These are phyloP conservation scores for Mus spretus DNA, from an alignment of 2,797 vertebrate species.

Conservation along the genomic window DNA sequence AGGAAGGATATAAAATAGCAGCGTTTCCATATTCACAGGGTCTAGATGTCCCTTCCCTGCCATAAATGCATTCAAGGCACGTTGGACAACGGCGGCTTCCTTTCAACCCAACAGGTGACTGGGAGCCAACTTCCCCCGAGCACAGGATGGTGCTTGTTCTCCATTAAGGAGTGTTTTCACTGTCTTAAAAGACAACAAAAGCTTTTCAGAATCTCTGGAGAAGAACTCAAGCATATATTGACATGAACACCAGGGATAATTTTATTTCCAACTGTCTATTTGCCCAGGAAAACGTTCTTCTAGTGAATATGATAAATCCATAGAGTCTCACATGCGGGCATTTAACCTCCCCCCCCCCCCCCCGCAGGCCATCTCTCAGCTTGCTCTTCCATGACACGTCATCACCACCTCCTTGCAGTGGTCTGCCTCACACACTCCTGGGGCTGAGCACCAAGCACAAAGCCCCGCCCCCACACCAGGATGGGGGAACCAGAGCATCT, in stretches of 20 bases:
- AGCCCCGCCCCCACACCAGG: fast-evolving
- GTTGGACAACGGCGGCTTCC: neutral
- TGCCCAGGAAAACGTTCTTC: slow-evolving; percentile 19
- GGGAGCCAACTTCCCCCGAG: slow-evolving; percentile 2
- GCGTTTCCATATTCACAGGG: slow-evolving; percentile 53
- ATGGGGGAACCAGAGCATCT: neutral
- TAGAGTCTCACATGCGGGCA: neutral
- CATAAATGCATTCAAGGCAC: neutral
- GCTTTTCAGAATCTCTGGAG: slow-evolving; percentile 31
- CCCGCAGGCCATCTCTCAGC: too few species aligned
- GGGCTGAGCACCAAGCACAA: neutral
- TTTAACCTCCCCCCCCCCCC: neutral
- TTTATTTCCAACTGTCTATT: slow-evolving; percentile 56
- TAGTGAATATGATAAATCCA: slow-evolving; percentile 41
- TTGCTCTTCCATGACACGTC: neutral
- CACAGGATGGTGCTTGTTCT: slow-evolving; percentile 28
- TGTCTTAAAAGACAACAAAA: slow-evolving; percentile 3
- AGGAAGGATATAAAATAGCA: slow-evolving; percentile 60
- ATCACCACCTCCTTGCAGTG: neutral
- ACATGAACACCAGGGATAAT: slow-evolving; percentile 27
- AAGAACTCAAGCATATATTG: slow-evolving; percentile 51
- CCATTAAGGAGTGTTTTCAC: slow-evolving; percentile 25
- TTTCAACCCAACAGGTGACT: slow-evolving; percentile 24
- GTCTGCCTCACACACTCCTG: neutral
- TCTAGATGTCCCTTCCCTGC: slow-evolving; percentile 45